Base-by-base conservation (phyloP, 1,140 invertebrate species). In the Episyrphus balteatus region DNA sequence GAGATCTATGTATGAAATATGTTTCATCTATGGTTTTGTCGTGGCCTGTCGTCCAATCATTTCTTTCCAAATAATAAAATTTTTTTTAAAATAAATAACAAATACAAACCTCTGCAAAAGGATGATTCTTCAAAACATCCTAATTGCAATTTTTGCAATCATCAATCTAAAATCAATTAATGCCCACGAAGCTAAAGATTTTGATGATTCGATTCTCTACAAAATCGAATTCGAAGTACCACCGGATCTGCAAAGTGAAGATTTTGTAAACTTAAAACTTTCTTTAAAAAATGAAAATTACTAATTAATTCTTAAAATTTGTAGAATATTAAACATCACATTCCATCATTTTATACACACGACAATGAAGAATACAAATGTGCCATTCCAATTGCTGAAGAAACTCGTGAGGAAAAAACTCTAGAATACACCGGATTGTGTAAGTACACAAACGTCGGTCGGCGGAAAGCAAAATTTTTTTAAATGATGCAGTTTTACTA, bases 181-280 rank as follows among this genome's bases (percentile, higher is more conserved):
- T 9, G 49, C 52, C 2, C 58, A 77, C 58, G 79, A 83, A 65
- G 74, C 82, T 15, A 83, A 81, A 62, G 83, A 79, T 34, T 86
- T 90, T 58, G 87, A 90, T 70, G 87, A 91, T 70, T 80, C 79
- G 3, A 76, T 89, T 52, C 67, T 88, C 41, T 90, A 85, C 58
- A 81, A 82, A 70, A 81, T 92, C 36, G 82, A 84, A 56, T 91
- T 86, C 80, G 80, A 83, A 13, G 83, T 84, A n/a, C 70, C 21
- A 5, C 21, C 74, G 50, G 57, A 58, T 41, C 46, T 63, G 13
- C 41, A 57, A 2, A 44, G 18, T 44, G 13, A 39, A 44, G 34
- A 39, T 55, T 37, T 55, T 26, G 18, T 14, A 13, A 32, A 15
- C 8, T 50, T n/a, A 5, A 14, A 11, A 38, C 6, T 30, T 30